These are phyloP conservation scores for Amniataba percoides DNA, from an alignment of 2,797 vertebrate species.

Conservation along the genomic window DNA sequence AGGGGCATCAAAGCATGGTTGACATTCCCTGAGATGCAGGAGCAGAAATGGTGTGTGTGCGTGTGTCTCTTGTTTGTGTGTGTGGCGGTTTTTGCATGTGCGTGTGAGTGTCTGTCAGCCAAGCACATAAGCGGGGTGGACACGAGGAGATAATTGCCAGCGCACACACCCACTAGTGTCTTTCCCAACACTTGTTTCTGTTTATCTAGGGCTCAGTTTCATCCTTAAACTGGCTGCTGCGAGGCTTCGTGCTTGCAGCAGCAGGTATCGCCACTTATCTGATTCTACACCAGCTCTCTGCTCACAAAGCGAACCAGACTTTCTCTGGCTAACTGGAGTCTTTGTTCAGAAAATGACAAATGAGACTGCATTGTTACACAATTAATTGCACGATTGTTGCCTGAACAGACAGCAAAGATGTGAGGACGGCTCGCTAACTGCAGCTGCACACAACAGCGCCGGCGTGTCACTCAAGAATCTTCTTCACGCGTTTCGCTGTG, in stretches of 20 bases:
- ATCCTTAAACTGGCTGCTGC: conserved; percentile 11
- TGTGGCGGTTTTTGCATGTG: conserved; percentile 7
- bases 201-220: conserved; percentile 35
- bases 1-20: conserved; percentile 77
- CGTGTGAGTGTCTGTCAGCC: conserved; percentile 20
- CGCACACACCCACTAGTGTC: conserved; percentile 47
- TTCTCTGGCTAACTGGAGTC: not conserved
- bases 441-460: conserved; percentile 29
- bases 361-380: conserved; percentile 20
- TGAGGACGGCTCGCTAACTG: conserved; percentile 3
- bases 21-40: conserved; percentile 69
- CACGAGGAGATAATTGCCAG: conserved; percentile 54
- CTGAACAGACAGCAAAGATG: conserved; percentile 38
- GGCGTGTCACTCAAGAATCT: conserved; percentile 72
- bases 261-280: conserved; percentile 45
- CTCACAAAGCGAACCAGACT: not conserved
- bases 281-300: not conserved
- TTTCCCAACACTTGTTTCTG: conserved; percentile 47
- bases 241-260: conserved; percentile 37
- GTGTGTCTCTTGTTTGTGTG: not conserved
- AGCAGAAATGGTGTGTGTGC: conserved; percentile 45
- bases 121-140: conserved; percentile 47
- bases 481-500: conserved; percentile 40
- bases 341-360: conserved; percentile 39
- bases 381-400: conserved; percentile 48